Conservation (phyloP, 1,140 invertebrate species). For the Delia radicum region DNA sequence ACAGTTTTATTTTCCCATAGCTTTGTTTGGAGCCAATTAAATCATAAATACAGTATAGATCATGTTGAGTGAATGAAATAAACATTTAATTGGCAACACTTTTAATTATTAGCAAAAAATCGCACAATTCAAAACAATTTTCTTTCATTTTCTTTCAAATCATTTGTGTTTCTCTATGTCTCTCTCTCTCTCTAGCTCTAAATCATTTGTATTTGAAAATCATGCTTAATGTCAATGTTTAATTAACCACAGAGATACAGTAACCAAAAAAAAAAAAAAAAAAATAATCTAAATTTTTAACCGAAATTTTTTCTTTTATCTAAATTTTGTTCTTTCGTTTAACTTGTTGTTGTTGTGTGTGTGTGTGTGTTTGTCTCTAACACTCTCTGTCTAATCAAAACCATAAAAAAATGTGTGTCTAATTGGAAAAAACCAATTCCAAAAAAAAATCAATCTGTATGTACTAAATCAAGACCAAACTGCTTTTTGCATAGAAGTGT, state of each 20-base stretch:
- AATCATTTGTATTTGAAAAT: background rate
- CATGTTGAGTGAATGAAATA: no score
- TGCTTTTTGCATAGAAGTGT: constrained; percentile 62
- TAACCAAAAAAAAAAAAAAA: no score
- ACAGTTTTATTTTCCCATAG: no score
- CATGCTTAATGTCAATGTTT: constrained; percentile 14
- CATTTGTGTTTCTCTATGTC: background rate
- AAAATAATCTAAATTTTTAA: no score
- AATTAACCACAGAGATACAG: no score
- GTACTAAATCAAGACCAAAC: constrained; percentile 43
- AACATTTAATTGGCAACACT: background rate
- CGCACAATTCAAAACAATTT: background rate
- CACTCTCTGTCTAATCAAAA: no score
- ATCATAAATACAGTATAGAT: no score
- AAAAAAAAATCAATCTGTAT: background rate
- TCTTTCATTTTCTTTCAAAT: background rate
- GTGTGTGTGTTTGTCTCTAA: constrained; percentile 6
- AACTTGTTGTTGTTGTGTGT: constrained; percentile 3
- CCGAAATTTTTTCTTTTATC: background rate
- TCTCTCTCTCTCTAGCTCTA: background rate
- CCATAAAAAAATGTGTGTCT: no score
- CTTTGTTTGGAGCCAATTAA: no score
- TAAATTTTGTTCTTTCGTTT: background rate
- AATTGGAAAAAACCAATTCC: background rate
- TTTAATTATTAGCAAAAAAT: background rate